These are phyloP conservation scores for Rhegmatorhina hoffmannsi DNA, from an alignment of 2,113 vertebrate genomes.

Conservation along the genomic window DNA sequence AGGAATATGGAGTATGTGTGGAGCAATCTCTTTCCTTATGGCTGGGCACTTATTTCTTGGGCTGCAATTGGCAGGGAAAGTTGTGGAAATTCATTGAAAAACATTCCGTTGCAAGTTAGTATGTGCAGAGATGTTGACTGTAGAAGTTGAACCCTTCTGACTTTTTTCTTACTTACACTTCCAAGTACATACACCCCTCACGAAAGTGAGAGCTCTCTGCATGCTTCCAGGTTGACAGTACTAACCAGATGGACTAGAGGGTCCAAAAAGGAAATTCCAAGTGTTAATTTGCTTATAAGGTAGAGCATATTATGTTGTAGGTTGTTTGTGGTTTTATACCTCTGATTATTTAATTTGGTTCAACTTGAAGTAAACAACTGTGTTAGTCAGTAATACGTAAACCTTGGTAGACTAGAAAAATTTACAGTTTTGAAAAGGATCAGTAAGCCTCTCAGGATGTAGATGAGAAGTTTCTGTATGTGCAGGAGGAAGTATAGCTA, in stretches of 20 bases:
- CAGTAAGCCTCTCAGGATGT: background rate
- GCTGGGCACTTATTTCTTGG: background rate
- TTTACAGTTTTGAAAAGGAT: background rate
- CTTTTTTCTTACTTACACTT: background rate
- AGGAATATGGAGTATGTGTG: rapidly evolving
- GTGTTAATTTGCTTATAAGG: background rate
- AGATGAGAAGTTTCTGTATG: background rate
- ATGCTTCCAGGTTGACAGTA: background rate
- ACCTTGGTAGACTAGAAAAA: background rate
- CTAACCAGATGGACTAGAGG: background rate
- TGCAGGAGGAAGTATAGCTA: background rate
- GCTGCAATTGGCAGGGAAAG: background rate
- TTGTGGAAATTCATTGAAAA: background rate
- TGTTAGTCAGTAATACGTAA: background rate
- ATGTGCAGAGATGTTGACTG: background rate
- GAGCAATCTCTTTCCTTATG: background rate
- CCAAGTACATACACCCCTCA: background rate
- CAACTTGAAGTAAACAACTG: background rate
- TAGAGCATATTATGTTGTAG: background rate
- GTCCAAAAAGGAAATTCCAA: background rate
- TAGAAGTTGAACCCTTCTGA: background rate
- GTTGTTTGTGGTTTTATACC: background rate
- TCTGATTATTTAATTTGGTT: background rate
- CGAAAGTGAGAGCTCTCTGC: background rate
- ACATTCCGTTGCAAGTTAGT: background rate